A percentile compares a stretch with the other conserved stretches of the same genome.
Conservation (phyloP, 1,140 invertebrate genomes). For the Aleiodes sp. region DNA sequence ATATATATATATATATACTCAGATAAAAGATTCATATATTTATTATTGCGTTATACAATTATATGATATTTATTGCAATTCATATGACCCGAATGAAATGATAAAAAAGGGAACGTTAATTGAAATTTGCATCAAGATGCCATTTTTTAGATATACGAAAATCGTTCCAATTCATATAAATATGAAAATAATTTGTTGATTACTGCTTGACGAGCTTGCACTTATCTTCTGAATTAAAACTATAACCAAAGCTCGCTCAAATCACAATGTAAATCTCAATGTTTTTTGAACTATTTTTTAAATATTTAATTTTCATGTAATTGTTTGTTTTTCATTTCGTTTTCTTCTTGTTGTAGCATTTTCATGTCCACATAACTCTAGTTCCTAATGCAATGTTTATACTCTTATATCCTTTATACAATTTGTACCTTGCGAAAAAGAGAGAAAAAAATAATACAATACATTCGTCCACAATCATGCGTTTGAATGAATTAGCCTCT, state of each 20-base stretch:
- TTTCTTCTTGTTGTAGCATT: slow-evolving; percentile 54
- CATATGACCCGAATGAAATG: slow-evolving; percentile 28
- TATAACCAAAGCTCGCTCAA: background rate
- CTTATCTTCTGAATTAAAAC: background rate
- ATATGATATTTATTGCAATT: slow-evolving; percentile 64
- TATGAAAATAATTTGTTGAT: background rate
- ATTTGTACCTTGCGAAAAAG: slow-evolving; percentile 62
- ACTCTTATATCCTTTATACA: slow-evolving; percentile 67
- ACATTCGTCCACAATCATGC: slow-evolving; percentile 64
- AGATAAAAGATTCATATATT: slow-evolving; percentile 58
- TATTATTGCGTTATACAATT: slow-evolving; percentile 67
- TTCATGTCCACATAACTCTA: slow-evolving; percentile 65
- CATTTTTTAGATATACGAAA: background rate
- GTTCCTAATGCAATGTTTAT: slow-evolving; percentile 66
- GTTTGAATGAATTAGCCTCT: slow-evolving; percentile 21
- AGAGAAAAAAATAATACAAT: slow-evolving; percentile 58
- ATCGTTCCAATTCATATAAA: background rate
- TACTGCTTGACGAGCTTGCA: background rate
- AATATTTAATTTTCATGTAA: background rate
- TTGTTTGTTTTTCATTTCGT: too few species aligned
- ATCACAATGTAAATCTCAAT: slow-evolving; percentile 18
- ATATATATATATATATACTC: slow-evolving; percentile 49
- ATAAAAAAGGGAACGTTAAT: slow-evolving; percentile 17
- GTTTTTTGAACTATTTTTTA: slow-evolving; percentile 5
- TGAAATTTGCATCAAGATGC: slow-evolving; percentile 1